phyloP scores from a whole-genome alignment of 2,888 invertebrate species.

The Xestia ashworthii region DNA sequence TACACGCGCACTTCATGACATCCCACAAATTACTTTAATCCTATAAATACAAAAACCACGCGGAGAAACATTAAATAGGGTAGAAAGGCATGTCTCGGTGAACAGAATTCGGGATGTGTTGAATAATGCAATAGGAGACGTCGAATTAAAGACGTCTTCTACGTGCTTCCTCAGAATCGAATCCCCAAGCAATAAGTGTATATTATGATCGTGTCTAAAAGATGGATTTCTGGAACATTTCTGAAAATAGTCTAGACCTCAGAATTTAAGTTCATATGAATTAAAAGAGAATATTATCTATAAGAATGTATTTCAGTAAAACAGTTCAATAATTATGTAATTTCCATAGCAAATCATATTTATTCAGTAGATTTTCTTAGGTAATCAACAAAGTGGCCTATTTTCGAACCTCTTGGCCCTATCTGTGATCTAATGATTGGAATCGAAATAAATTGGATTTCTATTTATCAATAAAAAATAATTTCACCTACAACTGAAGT shows the following conservation, averaged over 20 bases:
- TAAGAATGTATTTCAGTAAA: slow-evolving; percentile 1
- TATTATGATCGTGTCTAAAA: slow-evolving; percentile 15
- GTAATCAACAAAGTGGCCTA: slow-evolving; percentile 23
- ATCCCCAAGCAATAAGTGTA: slow-evolving; percentile 14
- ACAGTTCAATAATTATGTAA: slow-evolving; percentile 6
- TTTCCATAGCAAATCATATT: slow-evolving; percentile 15
- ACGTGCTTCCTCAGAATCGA: slow-evolving; percentile 31
- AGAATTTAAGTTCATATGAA: not conserved
- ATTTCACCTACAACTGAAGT: slow-evolving; percentile 22
- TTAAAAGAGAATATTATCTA: too few species aligned
- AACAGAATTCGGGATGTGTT: slow-evolving; percentile 44
- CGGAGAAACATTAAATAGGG: slow-evolving; percentile 7
- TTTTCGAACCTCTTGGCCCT: slow-evolving; percentile 13
- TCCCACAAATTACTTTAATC: slow-evolving; percentile 17
- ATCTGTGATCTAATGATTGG: slow-evolving; percentile 26
- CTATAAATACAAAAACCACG: slow-evolving; percentile 5
- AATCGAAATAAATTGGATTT: slow-evolving; percentile 55
- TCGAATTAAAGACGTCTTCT: slow-evolving; percentile 40
- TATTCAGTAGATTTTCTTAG: slow-evolving; percentile 3
- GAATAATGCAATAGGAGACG: slow-evolving; percentile 50
- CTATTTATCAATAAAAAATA: slow-evolving; percentile 47
- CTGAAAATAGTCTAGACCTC: not conserved
- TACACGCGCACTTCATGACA: slow-evolving; percentile 32
- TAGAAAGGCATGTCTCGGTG: slow-evolving; percentile 14
- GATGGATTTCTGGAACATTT: not conserved